Base-by-base conservation (phyloP, 1,140 invertebrate species). In the Drosophila sturtevanti region DNA sequence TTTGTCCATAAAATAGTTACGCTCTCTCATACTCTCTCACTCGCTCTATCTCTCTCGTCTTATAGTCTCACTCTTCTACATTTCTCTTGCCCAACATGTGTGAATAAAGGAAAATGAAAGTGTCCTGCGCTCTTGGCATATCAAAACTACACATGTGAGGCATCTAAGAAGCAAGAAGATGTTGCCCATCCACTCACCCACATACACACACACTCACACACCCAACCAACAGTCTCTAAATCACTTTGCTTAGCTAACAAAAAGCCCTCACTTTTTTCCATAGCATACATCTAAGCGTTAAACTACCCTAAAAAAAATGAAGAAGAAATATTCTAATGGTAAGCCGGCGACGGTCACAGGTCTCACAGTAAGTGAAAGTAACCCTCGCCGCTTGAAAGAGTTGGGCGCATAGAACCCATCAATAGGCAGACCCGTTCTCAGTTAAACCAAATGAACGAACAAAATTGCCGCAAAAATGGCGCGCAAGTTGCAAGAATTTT, bases 71-170 rank as follows among this genome's bases (percentile, higher is more conserved):
- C 61, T 37, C 27, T 31, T 0, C 22, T 24, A 2, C 4, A n/a
- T 24, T 4, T 31, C 62, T 24, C 27, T 7, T 34, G 11, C 38
- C 44, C n/a, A n/a, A 34, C 64, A 22, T 62, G 35, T 68, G 58
- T 73, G 61, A 35, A 68, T 34, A 38, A 59, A 59, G 58, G 62
- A 70, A 77, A 77, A 65, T n/a, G 77, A 84, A 84, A 74, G 84
- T 84, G 85, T 89, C 84, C 84, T 89, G 84, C 85, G 84, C 84
- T 81, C 84, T 89, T 81, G 84, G 79, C 85, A 87, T 54, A 61
- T 54, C 44, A 65, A 89, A 89, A 89, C 84, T 89, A 89, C 85
- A 89, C 84, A 89, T 84, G 81, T 89, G 84, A 63, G 79, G 84
- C 82, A 65, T 58, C 67, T 70, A 82, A 79, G 76, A 77, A 56